These are phyloP conservation scores for Coracopsis vasa DNA, from an alignment of 2,113 vertebrate species.

Conservation along the genomic window DNA sequence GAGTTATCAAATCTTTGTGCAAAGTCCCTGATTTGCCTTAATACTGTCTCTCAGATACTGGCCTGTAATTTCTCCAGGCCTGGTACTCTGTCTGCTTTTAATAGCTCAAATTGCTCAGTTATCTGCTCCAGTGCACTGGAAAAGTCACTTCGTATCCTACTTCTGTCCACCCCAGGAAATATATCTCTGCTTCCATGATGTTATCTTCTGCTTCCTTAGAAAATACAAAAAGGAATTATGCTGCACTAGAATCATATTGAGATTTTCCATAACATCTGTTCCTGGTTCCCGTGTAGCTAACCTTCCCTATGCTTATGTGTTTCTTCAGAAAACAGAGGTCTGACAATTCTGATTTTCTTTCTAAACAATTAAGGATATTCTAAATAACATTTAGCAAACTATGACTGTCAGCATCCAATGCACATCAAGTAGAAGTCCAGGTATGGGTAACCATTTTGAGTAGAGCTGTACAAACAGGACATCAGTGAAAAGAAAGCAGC, in stretches of 20 bases:
- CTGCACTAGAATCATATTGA: neutral
- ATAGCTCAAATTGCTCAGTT: slow-evolving; percentile 19
- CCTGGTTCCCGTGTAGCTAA: neutral
- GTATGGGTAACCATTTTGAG: neutral
- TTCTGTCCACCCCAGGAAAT: slow-evolving; percentile 1
- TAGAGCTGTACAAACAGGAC: neutral
- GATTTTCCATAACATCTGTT: neutral
- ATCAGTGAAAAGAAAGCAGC: neutral
- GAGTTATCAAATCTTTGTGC: neutral
- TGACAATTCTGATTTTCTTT: neutral
- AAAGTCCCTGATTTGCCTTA: neutral
- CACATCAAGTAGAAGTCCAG: neutral
- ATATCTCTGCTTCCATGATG: neutral
- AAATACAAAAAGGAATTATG: neutral
- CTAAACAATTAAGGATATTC: neutral
- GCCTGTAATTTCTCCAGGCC: neutral
- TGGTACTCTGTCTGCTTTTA: neutral
- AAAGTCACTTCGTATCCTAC: neutral
- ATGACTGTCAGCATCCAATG: neutral
- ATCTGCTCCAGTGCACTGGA: slow-evolving; percentile 11
- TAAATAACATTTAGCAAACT: neutral
- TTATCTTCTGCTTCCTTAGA: neutral
- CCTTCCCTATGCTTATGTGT: neutral
- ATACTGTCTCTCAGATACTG: neutral
- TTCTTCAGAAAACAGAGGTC: neutral